Evolutionary conservation across 2,797 vertebrate genomes (phyloP).

Genomic region (Catostomus latipinnis): DNA sequence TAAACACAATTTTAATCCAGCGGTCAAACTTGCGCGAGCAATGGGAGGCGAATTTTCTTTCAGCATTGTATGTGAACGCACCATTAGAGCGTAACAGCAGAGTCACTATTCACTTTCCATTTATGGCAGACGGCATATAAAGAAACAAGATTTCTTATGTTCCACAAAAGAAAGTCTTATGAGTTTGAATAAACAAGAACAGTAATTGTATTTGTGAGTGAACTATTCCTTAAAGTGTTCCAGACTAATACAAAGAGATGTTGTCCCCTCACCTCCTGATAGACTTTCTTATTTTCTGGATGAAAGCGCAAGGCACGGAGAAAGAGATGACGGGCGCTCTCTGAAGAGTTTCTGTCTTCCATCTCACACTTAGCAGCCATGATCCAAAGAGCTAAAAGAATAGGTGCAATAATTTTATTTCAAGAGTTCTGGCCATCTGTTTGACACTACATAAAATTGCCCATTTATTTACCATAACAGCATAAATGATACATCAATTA

Average conservation of each 20-base stretch:
- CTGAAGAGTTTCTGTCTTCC: conserved; percentile 90
- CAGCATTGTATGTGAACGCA: too few species aligned
- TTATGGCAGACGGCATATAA: too few species aligned
- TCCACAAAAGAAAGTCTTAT: too few species aligned
- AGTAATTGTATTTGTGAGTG: neutral
- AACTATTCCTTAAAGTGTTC: neutral
- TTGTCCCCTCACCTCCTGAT: conserved; percentile 86
- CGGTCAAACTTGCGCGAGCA: too few species aligned
- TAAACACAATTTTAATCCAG: too few species aligned
- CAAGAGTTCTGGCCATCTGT: neutral
- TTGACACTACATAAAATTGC: neutral
- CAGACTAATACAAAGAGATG: neutral
- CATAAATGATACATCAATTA: neutral
- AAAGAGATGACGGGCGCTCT: conserved; percentile 93
- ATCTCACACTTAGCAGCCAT: conserved; percentile 98
- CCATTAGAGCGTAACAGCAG: too few species aligned
- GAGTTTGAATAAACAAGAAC: too few species aligned
- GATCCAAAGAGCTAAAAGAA: conserved; percentile 88
- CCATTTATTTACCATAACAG: neutral
- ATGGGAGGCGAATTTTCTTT: too few species aligned
- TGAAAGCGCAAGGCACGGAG: conserved; percentile 94
- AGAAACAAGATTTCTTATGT: too few species aligned
- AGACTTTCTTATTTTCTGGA: conserved; percentile 90
- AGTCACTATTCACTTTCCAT: too few species aligned
- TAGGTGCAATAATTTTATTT: neutral